Base-by-base conservation (phyloP, 2,888 invertebrate genomes). In the Penaeus monodon region DNA sequence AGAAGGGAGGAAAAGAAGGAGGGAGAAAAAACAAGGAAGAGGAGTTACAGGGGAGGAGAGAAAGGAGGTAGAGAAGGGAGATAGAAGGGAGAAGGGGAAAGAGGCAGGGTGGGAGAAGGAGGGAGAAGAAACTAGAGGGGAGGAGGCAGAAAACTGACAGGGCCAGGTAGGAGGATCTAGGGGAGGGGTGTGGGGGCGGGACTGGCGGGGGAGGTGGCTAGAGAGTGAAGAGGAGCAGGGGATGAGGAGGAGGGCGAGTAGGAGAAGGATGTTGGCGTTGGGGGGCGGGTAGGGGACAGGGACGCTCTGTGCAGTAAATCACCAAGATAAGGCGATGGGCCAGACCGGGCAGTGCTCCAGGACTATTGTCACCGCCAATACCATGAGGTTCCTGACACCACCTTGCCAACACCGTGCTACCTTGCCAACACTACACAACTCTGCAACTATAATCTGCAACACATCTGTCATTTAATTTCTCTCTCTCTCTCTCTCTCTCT, bases 241-340 rank as follows among this genome's bases (percentile, higher is more conserved):
- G 8, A 17, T 22, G 29, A 29, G 29, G 73, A 2, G 73, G 33
- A 2, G 38, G 2, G 73, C 8, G 38, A 12, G 17, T 33, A 38
- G 29, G 38, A 8, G 73, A 79, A 66, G 66, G 70, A 68, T 24
- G 24, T 68, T 29, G 27, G 81, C 27, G 70, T 70, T 27, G n/a
- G 24, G 17, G 4, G 20, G 68, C 44, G 49, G 81, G 68, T 10
- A 33, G 49, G 57, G 33, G 6, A 8, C 6, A 44, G 81, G 65
- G 70, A n/a, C 68, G 49, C 38, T 27, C 44, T 44, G n/a, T 57
- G 66, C 81, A 81, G 81, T 81, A 81, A 81, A 81, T 81, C 81
- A 81, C 81, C 27, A 49, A 81, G 81, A 81, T 81, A 81, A 81
- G 68, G 81, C 29, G 81, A 68, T 70, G 70, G 81, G 57, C 57